Percentiles rank a stretch among this genome's conserved stretches.
Conservation (phyloP, 2,888 invertebrate species). For the Lasioglossum morio region DNA sequence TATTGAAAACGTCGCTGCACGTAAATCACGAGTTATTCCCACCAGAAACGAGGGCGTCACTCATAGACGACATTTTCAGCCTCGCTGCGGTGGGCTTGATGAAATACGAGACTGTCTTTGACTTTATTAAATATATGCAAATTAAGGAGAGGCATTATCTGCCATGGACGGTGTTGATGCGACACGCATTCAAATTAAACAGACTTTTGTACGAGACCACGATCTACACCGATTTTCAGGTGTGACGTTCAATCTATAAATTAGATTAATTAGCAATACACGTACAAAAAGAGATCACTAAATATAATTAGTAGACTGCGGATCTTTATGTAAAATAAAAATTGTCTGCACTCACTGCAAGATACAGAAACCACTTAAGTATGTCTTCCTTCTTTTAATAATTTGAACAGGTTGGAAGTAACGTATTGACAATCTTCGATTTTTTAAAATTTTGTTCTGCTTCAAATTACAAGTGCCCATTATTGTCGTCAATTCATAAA, state of each 20-base stretch:
- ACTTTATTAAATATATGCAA: conserved; percentile 85
- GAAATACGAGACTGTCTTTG: conserved; percentile 84
- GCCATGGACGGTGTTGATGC: conserved; percentile 85
- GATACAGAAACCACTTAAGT: too few relatives aligned
- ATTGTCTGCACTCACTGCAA: too few relatives aligned
- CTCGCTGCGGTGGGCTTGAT: conserved; percentile 83
- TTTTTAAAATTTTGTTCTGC: too few relatives aligned
- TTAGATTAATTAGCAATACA: neutral
- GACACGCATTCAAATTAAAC: conserved; percentile 84
- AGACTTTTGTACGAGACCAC: conserved; percentile 77
- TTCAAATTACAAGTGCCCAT: too few relatives aligned
- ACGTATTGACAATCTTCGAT: too few relatives aligned
- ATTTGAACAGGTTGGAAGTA: too few relatives aligned
- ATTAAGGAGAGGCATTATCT: conserved; percentile 85
- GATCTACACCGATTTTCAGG: conserved; percentile 78
- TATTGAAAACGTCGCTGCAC: conserved; percentile 76
- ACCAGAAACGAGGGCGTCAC: conserved; percentile 85
- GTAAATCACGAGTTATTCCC: conserved; percentile 81
- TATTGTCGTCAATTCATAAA: too few relatives aligned
- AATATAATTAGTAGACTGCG: neutral
- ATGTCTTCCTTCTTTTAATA: too few relatives aligned
- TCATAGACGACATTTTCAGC: conserved; percentile 86
- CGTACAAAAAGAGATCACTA: neutral
- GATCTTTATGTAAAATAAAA: too few relatives aligned
- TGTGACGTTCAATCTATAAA: conserved; percentile 39